Evolutionary conservation across 2,888 invertebrate genomes (phyloP), one percentile per base, ranked within the genome.

Genomic region (Sesamia inferens): DNA sequence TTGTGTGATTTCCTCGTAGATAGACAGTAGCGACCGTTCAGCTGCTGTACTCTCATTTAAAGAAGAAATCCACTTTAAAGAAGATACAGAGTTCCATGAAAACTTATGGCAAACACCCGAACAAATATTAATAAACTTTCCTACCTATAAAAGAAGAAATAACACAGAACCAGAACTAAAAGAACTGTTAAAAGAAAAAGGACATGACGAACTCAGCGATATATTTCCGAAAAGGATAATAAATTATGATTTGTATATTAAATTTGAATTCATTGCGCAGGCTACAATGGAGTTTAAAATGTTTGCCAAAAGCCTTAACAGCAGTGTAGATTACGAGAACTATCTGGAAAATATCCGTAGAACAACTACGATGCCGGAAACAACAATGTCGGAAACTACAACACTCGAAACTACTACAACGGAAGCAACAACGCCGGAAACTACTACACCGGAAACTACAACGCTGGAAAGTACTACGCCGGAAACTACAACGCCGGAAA

Each of bases 161-260:
- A 24, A 22, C 4, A 2, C 13, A 16, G 22, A 47, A n/a, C 0
- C 0, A 19, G 14, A 24, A 42, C 5, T 4, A 0, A 8, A 16
- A 13, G 2, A 5, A 14, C 7, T 10, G 0, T 13, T 31, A 0
- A 11, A 0, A 3, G 0, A 5, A 8, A 48, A 7, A 6, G 0
- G 0, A 0, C 13, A 0, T 0, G 1, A 74, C 19, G 6, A 19
- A 7, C 76, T 54, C n/a, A 0, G 0, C 0, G 47, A 76, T 10
- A 2, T 13, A 0, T 8, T 16, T 2, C 16, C n/a, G 16, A n/a
- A 5, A 76, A 2, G 0, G 6, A 6, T 57, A 24, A 0, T n/a
- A 1, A 78, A 55, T 22, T 65, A 55, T 62, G 76, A 76, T 55
- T 51, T 76, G 22, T 78, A 51, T 51, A 51, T 76, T 22, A 48